A percentile compares a stretch with the other conserved stretches of the same genome.
Evolutionary conservation across 1,140 invertebrate genomes (phyloP).

Genomic region (Heliconius eleuchia): DNA sequence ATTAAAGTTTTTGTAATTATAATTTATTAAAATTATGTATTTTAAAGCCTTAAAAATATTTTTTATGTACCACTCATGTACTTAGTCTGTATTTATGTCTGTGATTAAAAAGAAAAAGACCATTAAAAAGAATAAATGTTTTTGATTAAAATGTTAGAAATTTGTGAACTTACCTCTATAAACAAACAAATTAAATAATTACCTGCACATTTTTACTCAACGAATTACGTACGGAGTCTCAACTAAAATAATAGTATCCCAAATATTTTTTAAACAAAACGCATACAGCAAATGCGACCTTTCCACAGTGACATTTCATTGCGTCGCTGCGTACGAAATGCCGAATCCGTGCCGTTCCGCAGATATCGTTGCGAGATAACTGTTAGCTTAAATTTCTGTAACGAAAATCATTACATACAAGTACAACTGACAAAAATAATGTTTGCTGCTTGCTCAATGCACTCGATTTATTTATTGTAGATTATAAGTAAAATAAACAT

Average conservation of each 20-base stretch:
- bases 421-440: conserved; percentile 22
- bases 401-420: conserved; percentile 25
- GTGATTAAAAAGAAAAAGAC: too few species aligned
- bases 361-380: conserved; percentile 28
- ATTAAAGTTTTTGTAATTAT: too few species aligned
- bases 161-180: too few species aligned
- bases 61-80: too few species aligned
- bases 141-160: too few species aligned
- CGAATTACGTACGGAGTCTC: neutral
- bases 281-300: conserved; percentile 46
- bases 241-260: neutral
- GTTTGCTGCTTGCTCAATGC: conserved; percentile 12
- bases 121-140: too few species aligned
- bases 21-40: too few species aligned
- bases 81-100: too few species aligned
- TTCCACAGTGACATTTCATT: conserved; percentile 63
- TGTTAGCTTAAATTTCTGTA: conserved; percentile 34
- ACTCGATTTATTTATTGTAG: conserved; percentile 15
- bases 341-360: conserved; percentile 60
- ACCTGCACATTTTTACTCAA: too few species aligned
- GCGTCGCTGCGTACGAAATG: conserved; percentile 68
- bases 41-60: too few species aligned
- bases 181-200: neutral
- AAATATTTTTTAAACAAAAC: conserved; percentile 11
- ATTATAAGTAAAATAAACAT: neutral